phyloP scores from a whole-genome alignment of 2,888 invertebrate genomes.

The Rhingia rostrata region DNA sequence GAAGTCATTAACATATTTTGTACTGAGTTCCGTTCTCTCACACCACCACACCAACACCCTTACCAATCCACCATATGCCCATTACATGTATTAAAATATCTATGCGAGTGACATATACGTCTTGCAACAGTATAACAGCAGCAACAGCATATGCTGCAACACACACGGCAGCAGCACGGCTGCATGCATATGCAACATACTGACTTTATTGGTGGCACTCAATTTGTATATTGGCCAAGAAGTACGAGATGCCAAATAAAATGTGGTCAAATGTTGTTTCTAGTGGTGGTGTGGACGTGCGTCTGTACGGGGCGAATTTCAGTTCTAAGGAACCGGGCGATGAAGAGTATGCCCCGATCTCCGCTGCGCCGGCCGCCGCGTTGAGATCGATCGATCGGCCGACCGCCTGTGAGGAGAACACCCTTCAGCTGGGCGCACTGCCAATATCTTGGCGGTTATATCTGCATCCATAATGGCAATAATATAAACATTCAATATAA shows the following conservation, averaged over 20 bases:
- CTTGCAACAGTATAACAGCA: slow-evolving; percentile 18
- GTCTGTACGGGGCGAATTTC: slow-evolving; percentile 26
- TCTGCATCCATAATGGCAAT: slow-evolving; percentile 74
- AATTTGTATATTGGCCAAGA: slow-evolving; percentile 73
- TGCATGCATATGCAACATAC: slow-evolving; percentile 48
- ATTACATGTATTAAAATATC: slow-evolving; percentile 67
- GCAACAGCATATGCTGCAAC: background rate
- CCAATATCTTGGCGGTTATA: slow-evolving; percentile 71
- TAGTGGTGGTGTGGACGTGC: slow-evolving; percentile 11
- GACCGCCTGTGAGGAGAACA: slow-evolving; percentile 60
- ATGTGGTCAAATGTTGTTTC: slow-evolving; percentile 50
- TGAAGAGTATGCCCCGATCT: background rate
- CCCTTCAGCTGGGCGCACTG: slow-evolving; percentile 46
- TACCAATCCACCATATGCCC: slow-evolving; percentile 32
- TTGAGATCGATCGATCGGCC: slow-evolving; percentile 33
- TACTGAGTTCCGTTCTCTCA: slow-evolving; percentile 28
- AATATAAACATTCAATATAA: slow-evolving; percentile 75
- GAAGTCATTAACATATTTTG: slow-evolving; percentile 72
- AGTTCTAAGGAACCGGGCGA: slow-evolving; percentile 26
- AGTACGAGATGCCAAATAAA: slow-evolving; percentile 71
- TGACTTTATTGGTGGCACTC: slow-evolving; percentile 73
- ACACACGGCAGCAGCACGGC: slow-evolving; percentile 40
- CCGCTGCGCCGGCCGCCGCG: background rate
- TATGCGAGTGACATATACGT: slow-evolving; percentile 68
- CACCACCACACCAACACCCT: slow-evolving; percentile 15